phyloP scores from a whole-genome alignment of 2,888 invertebrate species.

The Hoplodrina ambigua region DNA sequence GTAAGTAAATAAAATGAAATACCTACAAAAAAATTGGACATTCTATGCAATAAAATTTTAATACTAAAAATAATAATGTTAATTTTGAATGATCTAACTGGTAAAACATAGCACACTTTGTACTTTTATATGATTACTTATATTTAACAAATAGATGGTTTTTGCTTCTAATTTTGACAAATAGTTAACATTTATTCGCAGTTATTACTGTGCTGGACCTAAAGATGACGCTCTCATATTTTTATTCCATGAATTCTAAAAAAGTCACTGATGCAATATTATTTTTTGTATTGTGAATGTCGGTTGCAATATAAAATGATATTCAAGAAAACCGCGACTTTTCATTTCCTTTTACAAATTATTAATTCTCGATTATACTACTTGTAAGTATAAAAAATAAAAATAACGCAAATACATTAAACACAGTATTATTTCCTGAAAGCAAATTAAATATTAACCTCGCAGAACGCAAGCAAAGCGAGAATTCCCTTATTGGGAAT shows the following conservation, averaged over 20 bases:
- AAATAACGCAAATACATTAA: conserved; percentile 4
- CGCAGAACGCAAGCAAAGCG: conserved; percentile 17
- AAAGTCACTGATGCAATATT: background rate
- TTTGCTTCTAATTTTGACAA: too few relatives aligned
- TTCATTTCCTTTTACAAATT: conserved; percentile 32
- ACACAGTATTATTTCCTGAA: conserved; percentile 41
- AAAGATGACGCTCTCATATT: background rate
- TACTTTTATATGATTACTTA: too few relatives aligned
- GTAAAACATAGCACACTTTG: too few relatives aligned
- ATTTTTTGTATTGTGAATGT: background rate
- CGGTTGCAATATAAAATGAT: background rate
- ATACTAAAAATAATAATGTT: too few relatives aligned
- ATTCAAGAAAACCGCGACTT: background rate
- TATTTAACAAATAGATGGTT: too few relatives aligned
- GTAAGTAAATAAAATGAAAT: too few relatives aligned
- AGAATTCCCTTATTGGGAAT: conserved; percentile 43
- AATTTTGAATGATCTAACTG: too few relatives aligned
- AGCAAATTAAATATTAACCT: conserved; percentile 38
- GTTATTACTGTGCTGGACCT: background rate
- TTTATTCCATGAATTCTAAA: background rate
- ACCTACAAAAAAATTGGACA: too few relatives aligned
- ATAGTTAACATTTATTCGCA: too few relatives aligned
- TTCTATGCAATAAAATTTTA: too few relatives aligned
- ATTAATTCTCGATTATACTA: background rate
- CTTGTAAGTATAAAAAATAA: background rate